Evolutionary conservation across 1,140 invertebrate genomes (phyloP), one percentile per base, ranked within the genome.

Genomic region (Megathymus violae): DNA sequence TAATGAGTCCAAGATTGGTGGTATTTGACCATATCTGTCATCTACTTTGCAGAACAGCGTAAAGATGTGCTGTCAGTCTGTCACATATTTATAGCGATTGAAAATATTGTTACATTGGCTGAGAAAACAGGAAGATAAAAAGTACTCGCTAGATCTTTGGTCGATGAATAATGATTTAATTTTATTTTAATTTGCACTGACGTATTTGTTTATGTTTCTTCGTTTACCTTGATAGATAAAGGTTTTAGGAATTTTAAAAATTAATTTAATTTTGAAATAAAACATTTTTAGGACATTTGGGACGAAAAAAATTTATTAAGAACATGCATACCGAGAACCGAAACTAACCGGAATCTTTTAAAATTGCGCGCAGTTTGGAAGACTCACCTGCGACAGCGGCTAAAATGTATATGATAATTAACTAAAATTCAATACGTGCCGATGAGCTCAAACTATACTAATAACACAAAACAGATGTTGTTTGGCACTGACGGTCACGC

Each of bases 381-480:
- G 10, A 51, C 47, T 51, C 31, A 36, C 34, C 31, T 17, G 31
- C 27, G 14, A 13, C 27, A 15, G 43, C 22, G 0, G n/a, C n/a
- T n/a, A n/a, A n/a, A n/a, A n/a, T n/a, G n/a, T n/a, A n/a, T 14
- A 27, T 31, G 22, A 7, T 47, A 34, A 52, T 52, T 38, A 52
- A 51, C 47, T 34, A 13, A 51, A 36, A 34, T 9, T 34, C 25
- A 52, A 52, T 34, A 51, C 4, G 5, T 34, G 47, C 34, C 17
- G 16, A 38, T 22, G n/a, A 51, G 34, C 48, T 22, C 17, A 14
- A 11, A 52, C 17, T 13, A 38, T 15, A 52, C 10, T 52, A 40
- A 52, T 52, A 40, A 52, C 36, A 52, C 50, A 52, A 52, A 52
- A 52, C 50, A 52, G 15, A 52, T 52, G 50, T 51, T 51, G 48